Conservation (phyloP, 2,797 vertebrate genomes). For the Hypotaenidia philippensis region DNA sequence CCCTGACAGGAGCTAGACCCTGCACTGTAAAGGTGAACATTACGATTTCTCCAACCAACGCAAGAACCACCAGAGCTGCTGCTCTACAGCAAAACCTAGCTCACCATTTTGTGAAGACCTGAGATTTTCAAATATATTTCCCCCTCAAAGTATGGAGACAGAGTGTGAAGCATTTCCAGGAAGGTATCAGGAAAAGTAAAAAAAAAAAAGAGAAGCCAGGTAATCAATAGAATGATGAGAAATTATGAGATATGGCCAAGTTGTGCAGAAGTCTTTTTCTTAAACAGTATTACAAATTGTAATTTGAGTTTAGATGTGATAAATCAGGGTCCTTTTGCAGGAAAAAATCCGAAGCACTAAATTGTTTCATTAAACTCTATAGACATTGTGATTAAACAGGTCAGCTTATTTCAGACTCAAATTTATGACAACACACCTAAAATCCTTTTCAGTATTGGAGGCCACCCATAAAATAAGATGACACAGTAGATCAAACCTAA, state of each 20-base stretch:
- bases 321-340: background rate
- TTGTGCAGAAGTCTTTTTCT: background rate
- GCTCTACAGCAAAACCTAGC: background rate
- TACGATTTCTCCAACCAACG: accelerated
- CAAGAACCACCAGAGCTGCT: background rate
- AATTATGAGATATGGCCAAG: background rate
- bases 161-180: background rate
- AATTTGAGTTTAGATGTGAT: background rate
- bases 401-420: conserved; percentile 15
- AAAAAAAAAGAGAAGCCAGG: background rate
- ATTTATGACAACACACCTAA: background rate
- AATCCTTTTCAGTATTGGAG: conserved; percentile 5
- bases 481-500: background rate
- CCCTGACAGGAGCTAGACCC: background rate
- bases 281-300: background rate
- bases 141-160: accelerated
- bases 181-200: background rate
- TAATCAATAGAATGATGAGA: background rate
- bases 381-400: conserved; percentile 18
- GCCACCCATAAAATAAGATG: background rate
- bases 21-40: accelerated
- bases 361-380: background rate
- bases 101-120: background rate
- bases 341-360: background rate
- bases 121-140: background rate